These are phyloP conservation scores for Tineola bisselliella DNA, from an alignment of 2,888 invertebrate genomes.

Conservation along the genomic window DNA sequence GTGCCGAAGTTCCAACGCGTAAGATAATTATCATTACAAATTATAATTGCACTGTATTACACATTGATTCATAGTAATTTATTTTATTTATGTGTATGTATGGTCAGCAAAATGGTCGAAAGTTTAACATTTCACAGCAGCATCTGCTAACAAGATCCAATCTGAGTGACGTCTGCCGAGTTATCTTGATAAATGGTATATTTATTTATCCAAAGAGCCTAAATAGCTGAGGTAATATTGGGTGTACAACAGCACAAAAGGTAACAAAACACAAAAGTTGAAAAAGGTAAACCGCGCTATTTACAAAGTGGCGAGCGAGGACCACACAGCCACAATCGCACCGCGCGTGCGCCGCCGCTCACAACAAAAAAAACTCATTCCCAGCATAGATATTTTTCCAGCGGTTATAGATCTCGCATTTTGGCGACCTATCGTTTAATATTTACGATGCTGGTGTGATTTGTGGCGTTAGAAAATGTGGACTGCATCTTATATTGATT, in stretches of 20 bases:
- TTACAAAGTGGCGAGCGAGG: slow-evolving; percentile 68
- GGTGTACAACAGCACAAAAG: slow-evolving; percentile 68
- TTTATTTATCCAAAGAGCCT: slow-evolving; percentile 67
- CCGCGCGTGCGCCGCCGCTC: slow-evolving; percentile 63
- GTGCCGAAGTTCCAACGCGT: background rate
- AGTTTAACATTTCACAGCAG: background rate
- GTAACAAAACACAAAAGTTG: slow-evolving; percentile 69
- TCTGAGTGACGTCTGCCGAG: slow-evolving; percentile 47
- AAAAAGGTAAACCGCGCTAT: slow-evolving; percentile 69
- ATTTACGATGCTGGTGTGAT: slow-evolving; percentile 50
- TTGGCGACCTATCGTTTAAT: slow-evolving; percentile 57
- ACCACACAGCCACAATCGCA: slow-evolving; percentile 67
- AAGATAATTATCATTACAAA: background rate
- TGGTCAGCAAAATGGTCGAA: background rate
- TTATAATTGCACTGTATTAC: background rate
- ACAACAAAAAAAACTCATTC: slow-evolving; percentile 55
- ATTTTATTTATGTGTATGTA: too few species aligned
- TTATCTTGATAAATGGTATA: slow-evolving; percentile 68
- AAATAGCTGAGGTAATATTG: slow-evolving; percentile 69
- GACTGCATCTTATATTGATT: slow-evolving; percentile 52
- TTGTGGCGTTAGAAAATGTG: slow-evolving; percentile 66
- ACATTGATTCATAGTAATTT: too few species aligned
- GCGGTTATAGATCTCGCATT: slow-evolving; percentile 39
- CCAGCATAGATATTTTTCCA: slow-evolving; percentile 55
- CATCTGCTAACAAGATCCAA: slow-evolving; percentile 11